Percentiles rank a stretch among this genome's conserved stretches.
Conservation (phyloP, 2,797 vertebrate species). For the Chrysolophus pictus region DNA sequence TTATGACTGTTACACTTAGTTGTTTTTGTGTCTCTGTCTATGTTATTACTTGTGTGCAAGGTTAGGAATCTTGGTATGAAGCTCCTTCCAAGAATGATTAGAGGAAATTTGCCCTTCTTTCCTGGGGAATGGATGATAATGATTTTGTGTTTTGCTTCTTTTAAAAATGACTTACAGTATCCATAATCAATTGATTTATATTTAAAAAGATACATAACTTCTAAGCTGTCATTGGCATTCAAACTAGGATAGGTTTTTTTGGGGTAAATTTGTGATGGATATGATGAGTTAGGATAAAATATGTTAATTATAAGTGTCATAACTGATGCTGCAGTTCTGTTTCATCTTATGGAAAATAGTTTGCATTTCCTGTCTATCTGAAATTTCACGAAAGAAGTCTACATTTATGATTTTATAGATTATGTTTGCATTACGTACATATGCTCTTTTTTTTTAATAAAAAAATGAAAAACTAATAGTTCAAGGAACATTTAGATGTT, state of each 20-base stretch:
- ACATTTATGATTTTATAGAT: background rate
- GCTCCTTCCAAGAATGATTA: background rate
- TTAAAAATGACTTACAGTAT: background rate
- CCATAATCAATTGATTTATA: background rate
- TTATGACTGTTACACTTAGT: background rate
- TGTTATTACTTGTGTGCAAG: background rate
- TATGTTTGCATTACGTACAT: background rate
- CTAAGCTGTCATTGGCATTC: background rate
- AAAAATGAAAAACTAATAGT: background rate
- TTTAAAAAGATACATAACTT: background rate
- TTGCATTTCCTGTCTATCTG: background rate
- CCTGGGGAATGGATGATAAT: background rate
- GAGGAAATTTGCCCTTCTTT: background rate
- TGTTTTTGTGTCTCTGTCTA: background rate
- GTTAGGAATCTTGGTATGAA: background rate
- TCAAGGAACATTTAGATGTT: no score
- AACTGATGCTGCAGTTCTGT: background rate
- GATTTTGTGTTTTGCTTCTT: background rate
- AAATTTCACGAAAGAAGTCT: background rate
- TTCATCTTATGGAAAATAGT: background rate
- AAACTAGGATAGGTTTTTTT: background rate
- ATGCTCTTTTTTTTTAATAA: no score
- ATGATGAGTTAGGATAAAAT: background rate
- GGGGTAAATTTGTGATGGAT: background rate
- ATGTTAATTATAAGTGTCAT: background rate